These are phyloP conservation scores for Campylomormyrus tamandua DNA, from an alignment of 2,113 vertebrate species.

Conservation along the genomic window DNA sequence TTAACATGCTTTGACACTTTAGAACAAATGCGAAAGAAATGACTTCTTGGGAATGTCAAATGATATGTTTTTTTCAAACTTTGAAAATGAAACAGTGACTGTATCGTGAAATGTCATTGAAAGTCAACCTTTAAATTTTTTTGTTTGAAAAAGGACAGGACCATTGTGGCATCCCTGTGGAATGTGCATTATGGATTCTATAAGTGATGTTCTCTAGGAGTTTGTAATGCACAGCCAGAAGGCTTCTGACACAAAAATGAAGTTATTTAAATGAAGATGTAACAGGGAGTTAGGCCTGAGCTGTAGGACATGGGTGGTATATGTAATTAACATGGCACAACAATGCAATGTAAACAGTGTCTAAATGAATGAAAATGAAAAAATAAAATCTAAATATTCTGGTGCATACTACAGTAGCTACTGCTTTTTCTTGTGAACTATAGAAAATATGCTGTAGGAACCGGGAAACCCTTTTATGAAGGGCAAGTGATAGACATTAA, in stretches of 20 bases:
- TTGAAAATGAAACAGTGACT: background rate
- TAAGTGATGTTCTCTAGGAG: background rate
- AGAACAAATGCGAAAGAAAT: background rate
- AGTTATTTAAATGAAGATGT: background rate
- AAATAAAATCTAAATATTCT: background rate
- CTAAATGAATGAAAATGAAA: background rate
- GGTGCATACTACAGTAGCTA: background rate
- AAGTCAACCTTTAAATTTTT: background rate
- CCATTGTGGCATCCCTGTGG: background rate
- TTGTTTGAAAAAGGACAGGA: background rate
- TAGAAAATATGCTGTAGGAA: background rate
- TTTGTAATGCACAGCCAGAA: background rate
- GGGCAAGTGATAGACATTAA: background rate
- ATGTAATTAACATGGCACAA: background rate
- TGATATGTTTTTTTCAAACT: background rate
- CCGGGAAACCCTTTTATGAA: background rate
- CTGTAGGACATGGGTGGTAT: background rate
- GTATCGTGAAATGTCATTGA: background rate
- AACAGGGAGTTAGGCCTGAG: background rate
- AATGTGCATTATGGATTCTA: background rate
- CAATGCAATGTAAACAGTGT: background rate
- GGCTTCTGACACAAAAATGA: background rate
- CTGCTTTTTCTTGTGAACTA: background rate
- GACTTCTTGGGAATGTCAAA: background rate
- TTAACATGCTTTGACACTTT: background rate